Evolutionary conservation across 2,797 vertebrate genomes (phyloP).

Genomic region (Tapera naevia): DNA sequence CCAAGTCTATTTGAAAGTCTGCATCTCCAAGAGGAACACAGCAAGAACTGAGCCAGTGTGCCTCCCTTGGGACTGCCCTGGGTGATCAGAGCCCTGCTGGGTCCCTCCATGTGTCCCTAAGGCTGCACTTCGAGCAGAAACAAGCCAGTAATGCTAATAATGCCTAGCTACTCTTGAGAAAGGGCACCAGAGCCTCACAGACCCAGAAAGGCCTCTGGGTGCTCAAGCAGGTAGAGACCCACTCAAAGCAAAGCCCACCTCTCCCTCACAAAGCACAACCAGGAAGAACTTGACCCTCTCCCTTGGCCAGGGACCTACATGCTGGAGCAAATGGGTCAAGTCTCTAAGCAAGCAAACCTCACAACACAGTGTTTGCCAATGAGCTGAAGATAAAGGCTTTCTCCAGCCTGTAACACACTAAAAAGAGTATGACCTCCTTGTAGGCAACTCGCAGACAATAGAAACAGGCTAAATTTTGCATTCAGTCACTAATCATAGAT

Average conservation of each 20-base stretch:
- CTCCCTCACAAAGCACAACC: background rate
- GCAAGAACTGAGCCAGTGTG: background rate
- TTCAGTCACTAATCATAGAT: constrained; percentile 11
- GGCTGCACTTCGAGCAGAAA: background rate
- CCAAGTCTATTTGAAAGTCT: background rate
- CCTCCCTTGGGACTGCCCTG: background rate
- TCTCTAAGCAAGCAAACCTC: background rate
- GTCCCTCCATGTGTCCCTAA: background rate
- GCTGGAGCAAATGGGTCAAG: background rate
- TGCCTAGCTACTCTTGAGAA: background rate
- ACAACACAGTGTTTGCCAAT: rapidly evolving
- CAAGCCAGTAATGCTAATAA: background rate
- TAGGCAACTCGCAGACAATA: background rate
- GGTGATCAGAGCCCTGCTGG: background rate
- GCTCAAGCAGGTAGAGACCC: background rate
- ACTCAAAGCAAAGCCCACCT: background rate
- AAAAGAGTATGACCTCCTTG: background rate
- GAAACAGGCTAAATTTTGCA: background rate
- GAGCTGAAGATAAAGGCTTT: background rate
- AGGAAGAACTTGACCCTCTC: background rate
- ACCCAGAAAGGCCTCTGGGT: background rate
- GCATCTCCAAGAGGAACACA: rapidly evolving
- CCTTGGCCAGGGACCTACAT: background rate
- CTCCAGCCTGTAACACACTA: background rate
- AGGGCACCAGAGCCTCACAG: background rate